Base-by-base conservation (phyloP, 30 jellyfish, hydroid and myxozoan genomes). In the Turritopsis dohrnii region DNA sequence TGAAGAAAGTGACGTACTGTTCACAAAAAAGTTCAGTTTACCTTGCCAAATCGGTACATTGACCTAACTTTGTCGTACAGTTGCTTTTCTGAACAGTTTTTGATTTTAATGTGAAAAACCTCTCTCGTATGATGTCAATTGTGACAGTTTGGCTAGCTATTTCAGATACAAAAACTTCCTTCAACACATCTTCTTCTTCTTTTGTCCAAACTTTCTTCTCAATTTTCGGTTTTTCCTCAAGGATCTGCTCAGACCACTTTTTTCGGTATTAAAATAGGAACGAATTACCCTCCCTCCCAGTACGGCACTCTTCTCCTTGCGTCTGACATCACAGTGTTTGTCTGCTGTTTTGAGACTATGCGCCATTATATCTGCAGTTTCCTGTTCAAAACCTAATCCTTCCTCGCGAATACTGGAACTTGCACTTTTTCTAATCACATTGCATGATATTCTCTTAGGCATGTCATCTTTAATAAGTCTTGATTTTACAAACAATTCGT, bases 331-430 rank as follows among this genome's bases (percentile, higher is more conserved):
- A 69, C 19, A 69, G 77, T 69, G 77, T 41, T 41, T 41, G 5
- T 41, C 60, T 41, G 60, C 60, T 41, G 60, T 41, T 41, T 41
- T 41, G 60, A 41, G 60, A 41, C 60, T 41, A 41, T 41, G 60
- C 60, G 60, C 60, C 60, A 41, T 41, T 41, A 41, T 41, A 13
- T 41, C 60, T 13, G 60, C 60, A 41, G 60, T 41, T 41, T 41
- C 60, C 60, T 41, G 60, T 41, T 41, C 60, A 41, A 41, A 41
- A 41, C 60, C 60, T 41, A 41, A 41, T 13, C 13, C 60, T 41
- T 41, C 60, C 13, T 41, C 60, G 28, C 77, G 22, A 69, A 69
- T 69, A n/a, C 77, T 21, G 30, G 77, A n/a, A 21, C 77, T 69
- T n/a, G 60, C 60, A 41, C 60, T 41, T 41, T 41, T 41, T 41